phyloP scores from a whole-genome alignment of 2,888 invertebrate genomes.

The Eurytoma californica region DNA sequence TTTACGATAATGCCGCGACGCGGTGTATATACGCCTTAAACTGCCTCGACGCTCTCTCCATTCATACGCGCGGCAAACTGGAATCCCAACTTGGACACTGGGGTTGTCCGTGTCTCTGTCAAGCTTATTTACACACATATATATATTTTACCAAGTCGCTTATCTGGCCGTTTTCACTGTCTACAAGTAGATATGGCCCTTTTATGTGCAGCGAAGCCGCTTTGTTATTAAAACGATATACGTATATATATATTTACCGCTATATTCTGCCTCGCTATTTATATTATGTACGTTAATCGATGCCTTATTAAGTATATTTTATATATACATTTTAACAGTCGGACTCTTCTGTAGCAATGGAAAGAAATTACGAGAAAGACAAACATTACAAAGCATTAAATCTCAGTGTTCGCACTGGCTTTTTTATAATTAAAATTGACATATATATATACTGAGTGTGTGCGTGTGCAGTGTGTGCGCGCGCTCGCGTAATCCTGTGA shows the following conservation, averaged over 20 bases:
- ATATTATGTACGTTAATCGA: background rate
- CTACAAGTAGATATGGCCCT: conserved; percentile 31
- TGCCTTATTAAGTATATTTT: background rate
- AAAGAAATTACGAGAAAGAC: background rate
- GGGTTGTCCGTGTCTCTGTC: conserved; percentile 35
- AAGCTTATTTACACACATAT: conserved; percentile 30
- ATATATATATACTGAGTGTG: conserved; percentile 5
- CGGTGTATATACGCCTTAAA: background rate
- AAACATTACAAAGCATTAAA: background rate
- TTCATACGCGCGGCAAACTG: conserved; percentile 30
- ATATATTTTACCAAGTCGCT: conserved; percentile 26
- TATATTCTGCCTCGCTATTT: conserved; percentile 29
- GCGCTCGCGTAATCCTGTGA: conserved; percentile 39
- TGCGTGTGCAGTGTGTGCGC: conserved; percentile 21
- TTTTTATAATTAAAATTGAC: conserved; percentile 22
- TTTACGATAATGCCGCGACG: conserved; percentile 24
- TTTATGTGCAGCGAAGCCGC: conserved; percentile 45
- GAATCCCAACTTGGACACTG: conserved; percentile 47
- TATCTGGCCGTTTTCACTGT: conserved; percentile 36
- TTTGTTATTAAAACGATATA: conserved; percentile 20
- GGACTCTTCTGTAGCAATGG: background rate
- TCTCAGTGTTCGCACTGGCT: conserved; percentile 36
- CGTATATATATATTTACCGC: conserved; percentile 4
- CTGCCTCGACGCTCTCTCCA: background rate
- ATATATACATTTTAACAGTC: background rate